Percentiles rank a stretch among this genome's conserved stretches.
Conservation (phyloP, 2,888 invertebrate species). For the Ophioninae sp. region DNA sequence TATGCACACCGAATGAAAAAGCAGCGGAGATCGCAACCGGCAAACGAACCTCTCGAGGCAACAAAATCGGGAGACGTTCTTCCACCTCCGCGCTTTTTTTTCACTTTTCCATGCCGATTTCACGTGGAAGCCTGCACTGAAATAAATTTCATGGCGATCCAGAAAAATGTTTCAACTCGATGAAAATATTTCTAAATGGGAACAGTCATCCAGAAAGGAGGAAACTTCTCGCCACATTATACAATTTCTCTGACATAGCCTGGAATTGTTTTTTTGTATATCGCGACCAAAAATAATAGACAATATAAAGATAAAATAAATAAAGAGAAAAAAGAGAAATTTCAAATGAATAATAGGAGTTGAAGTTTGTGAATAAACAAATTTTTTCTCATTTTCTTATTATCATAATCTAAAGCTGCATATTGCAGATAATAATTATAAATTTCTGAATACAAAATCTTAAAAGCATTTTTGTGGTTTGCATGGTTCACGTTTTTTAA, state of each 20-base stretch:
- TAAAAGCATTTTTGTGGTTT: too few species aligned
- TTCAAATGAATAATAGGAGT: too few species aligned
- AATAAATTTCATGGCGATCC: not conserved
- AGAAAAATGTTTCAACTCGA: not conserved
- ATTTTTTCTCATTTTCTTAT: too few species aligned
- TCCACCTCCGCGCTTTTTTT: constrained; percentile 48
- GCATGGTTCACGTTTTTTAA: too few species aligned
- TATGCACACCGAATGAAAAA: constrained; percentile 43
- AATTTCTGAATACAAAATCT: too few species aligned
- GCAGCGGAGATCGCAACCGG: constrained; percentile 27
- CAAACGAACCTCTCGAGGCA: constrained; percentile 60
- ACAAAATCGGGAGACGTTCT: constrained; percentile 59
- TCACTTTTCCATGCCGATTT: not conserved
- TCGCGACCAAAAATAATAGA: too few species aligned
- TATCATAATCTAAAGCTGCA: too few species aligned
- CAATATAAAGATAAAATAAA: too few species aligned
- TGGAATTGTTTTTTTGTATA: too few species aligned
- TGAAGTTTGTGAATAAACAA: too few species aligned
- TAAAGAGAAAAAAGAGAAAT: too few species aligned
- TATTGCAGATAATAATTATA: too few species aligned
- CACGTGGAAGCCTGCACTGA: not conserved
- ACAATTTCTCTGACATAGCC: not conserved
- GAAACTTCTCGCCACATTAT: not conserved
- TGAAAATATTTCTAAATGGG: not conserved
- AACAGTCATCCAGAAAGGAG: not conserved